Conservation (phyloP, 2,113 vertebrate genomes). For the Daphoenositta chrysoptera region DNA sequence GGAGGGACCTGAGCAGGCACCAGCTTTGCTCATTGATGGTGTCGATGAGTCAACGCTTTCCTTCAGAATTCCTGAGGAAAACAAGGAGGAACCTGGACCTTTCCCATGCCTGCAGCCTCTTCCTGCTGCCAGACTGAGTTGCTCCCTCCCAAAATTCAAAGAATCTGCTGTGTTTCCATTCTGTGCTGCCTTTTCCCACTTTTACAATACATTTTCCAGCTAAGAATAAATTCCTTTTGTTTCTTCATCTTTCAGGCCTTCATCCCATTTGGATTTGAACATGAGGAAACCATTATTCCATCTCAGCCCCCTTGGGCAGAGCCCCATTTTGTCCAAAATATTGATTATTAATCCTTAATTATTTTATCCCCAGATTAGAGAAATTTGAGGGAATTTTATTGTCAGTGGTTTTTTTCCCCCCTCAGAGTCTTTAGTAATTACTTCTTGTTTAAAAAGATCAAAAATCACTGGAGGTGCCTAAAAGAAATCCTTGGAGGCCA, state of each 20-base stretch:
- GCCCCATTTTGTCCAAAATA: background rate
- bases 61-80: background rate
- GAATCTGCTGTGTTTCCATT: background rate
- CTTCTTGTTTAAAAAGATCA: background rate
- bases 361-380: background rate
- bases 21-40: background rate
- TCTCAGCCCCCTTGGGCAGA: background rate
- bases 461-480: background rate
- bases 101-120: background rate
- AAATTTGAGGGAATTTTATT: background rate
- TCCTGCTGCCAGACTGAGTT: background rate
- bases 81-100: too few species aligned
- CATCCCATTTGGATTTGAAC: background rate
- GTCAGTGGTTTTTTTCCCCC: background rate
- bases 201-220: background rate
- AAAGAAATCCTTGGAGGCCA: accelerated
- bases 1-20: background rate
- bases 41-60: background rate
- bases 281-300: background rate
- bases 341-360: background rate
- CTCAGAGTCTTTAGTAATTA: background rate
- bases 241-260: background rate
- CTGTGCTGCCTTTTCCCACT: background rate
- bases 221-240: background rate
- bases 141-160: accelerated